phyloP scores from a whole-genome alignment of 2,888 invertebrate genomes.

The Abrostola triplasia region DNA sequence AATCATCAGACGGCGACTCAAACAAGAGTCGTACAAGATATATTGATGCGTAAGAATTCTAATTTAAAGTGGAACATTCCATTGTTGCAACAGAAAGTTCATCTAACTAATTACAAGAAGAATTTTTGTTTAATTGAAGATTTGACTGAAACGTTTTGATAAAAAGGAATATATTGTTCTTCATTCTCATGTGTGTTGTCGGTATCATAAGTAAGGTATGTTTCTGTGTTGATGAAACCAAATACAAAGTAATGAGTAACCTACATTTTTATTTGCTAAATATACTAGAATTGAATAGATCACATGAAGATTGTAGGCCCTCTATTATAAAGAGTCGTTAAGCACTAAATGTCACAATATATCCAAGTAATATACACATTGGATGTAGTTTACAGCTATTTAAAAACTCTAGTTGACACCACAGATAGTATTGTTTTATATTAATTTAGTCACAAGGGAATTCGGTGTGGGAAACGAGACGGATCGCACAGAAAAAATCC shows the following conservation, averaged over 20 bases:
- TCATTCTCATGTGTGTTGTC: constrained; percentile 26
- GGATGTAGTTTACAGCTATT: constrained; percentile 44
- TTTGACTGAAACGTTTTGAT: constrained; percentile 27
- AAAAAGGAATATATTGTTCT: constrained; percentile 34
- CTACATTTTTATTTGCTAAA: not conserved
- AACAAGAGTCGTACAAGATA: constrained; percentile 30
- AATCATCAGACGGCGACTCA: constrained; percentile 63
- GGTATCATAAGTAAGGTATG: constrained; percentile 11
- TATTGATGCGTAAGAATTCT: constrained; percentile 66
- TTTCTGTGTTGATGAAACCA: constrained; percentile 22
- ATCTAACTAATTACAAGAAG: constrained; percentile 60
- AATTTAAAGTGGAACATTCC: constrained; percentile 69
- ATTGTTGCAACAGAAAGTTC: constrained; percentile 66
- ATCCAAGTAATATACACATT: constrained; percentile 34
- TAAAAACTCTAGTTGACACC: constrained; percentile 59
- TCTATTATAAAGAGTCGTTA: constrained; percentile 9
- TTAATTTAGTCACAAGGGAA: constrained; percentile 80
- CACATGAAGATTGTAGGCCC: no score
- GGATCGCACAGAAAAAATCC: constrained; percentile 78
- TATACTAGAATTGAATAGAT: constrained; percentile 19
- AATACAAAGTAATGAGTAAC: constrained; percentile 7
- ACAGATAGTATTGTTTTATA: constrained; percentile 74
- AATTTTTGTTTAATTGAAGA: constrained; percentile 50
- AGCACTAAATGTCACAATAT: constrained; percentile 46
- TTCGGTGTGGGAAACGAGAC: constrained; percentile 75